These are phyloP conservation scores for Troglohyphantes excavatus DNA, from an alignment of 2,888 invertebrate species.

Conservation along the genomic window DNA sequence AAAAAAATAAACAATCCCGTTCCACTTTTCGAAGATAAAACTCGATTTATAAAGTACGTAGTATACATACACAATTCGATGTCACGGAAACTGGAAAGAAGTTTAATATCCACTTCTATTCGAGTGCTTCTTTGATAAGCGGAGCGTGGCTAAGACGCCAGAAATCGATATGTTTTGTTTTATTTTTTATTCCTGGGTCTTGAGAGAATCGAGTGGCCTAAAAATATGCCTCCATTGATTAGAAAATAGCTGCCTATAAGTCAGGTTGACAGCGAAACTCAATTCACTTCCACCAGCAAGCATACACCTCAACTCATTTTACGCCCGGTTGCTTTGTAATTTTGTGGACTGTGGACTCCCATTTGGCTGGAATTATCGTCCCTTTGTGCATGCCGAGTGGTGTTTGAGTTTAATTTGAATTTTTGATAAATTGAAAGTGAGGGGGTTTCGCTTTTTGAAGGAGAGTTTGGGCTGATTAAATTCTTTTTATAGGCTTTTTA, in stretches of 20 bases:
- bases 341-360: slow-evolving; percentile 36
- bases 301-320: slow-evolving; percentile 69
- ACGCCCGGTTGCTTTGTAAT: slow-evolving; percentile 53
- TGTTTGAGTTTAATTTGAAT: too few species aligned
- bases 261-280: slow-evolving; percentile 70
- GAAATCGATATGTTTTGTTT: slow-evolving; percentile 60
- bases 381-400: not conserved
- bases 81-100: slow-evolving; percentile 52
- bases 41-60: slow-evolving; percentile 48
- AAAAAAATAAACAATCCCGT: slow-evolving; percentile 41
- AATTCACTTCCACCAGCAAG: slow-evolving; percentile 38
- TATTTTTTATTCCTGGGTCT: slow-evolving; percentile 9
- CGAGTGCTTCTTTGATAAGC: slow-evolving; percentile 55
- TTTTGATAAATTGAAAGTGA: too few species aligned
- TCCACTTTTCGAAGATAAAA: slow-evolving; percentile 38
- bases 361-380: slow-evolving; percentile 53
- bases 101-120: slow-evolving; percentile 63
- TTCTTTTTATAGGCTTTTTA: too few species aligned
- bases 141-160: slow-evolving; percentile 53
- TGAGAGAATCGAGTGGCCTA: slow-evolving; percentile 21
- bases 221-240: slow-evolving; percentile 74
- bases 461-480: too few species aligned
- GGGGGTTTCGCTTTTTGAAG: too few species aligned
- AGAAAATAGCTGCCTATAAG: slow-evolving; percentile 73
- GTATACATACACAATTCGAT: slow-evolving; percentile 38